Evolutionary conservation across 2,113 vertebrate species (phyloP), one percentile per base, ranked within the genome.

Genomic region (Cichladusa arquata): DNA sequence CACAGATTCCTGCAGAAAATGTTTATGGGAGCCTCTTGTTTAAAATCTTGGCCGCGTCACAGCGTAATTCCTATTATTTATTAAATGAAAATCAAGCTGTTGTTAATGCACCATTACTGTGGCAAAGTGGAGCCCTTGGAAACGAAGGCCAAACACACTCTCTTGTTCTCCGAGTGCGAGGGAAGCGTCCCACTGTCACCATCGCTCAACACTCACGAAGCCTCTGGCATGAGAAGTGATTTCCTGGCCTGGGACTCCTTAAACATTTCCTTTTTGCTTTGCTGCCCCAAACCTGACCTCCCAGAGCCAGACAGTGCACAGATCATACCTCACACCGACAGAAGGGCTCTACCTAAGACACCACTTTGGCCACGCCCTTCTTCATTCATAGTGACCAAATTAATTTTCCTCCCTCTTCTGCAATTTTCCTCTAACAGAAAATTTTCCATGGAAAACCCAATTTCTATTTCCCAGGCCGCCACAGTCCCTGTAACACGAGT

Each of bases 11-110:
- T 93, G 88, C 60, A 86, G 95, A 96, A 96, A 96, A 97, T 64
- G 53, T 95, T 96, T 96, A 95, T 9, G 19, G 76, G 69, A 97
- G 92, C 65, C 86, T 83, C 94, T 94, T 96, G 92, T 97, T 97
- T 97, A 97, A 96, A 96, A 84, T 42, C 95, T 93, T 95, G 96
- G 95, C 96, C 82, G 14, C 9, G 0, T 26, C 6, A 0, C 51
- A 93, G 60, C 9, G 1, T 62, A 70, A 96, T 78, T 90, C 93
- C 71, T 83, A 95, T 94, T 95, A 96, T 95, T 96, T 94, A 96
- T 93, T 93, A 93, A 96, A 97, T 90, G 40, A 88, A 94, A 88
- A 93, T 81, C 90, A 94, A 90, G 56, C 83, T 81, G 73, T 48
- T 94, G 71, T 88, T 95, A 97, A 92, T 81, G 91, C 83, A 86